Base-by-base conservation (phyloP, 1,140 invertebrate species). In the Solenopsis invicta region DNA sequence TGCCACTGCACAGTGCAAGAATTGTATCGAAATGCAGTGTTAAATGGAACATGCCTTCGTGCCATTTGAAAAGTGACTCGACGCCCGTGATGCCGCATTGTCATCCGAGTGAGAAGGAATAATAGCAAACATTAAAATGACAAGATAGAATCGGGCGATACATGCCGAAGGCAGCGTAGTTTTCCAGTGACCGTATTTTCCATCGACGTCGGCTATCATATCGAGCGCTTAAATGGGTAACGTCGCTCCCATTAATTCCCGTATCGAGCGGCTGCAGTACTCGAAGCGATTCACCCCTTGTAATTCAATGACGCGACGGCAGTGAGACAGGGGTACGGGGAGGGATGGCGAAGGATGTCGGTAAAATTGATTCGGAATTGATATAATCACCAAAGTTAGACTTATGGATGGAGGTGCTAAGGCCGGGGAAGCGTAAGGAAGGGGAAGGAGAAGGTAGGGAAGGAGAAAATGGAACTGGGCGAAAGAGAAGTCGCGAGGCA, bases 361-460 rank as follows among this genome's bases (percentile, higher is more conserved):
- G 88, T 88, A 92, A 93, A 93, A 93, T 94, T 93, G 92, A 94
- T 93, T 90, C 87, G 61, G 87, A 91, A 93, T 90, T 92, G 89
- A 90, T 91, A 90, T 92, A 93, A 92, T 92, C 92, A 78, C 66
- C 41, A 69, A 89, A 92, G 89, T 91, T 90, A 88, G 81, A 81
- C 86, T 59, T 64, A 85, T 50, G 41, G 74, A 89, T 77, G 72
- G 21, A 80, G 75, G 41, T 61, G 54, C 41, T n/a, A 21, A 75
- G 67, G 80, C 9, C 34, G 4, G 64, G 34, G 1, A 52, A 69
- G 1, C 24, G 9, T 10, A 29, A 61, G 18, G 4, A 13, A 12
- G 54, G 0, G n/a, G 5, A 34, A 24, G 18, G 37, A 50, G 24
- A 34, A 18, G 50, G 13, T 62, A 85, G 56, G 21, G 52, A 62